A percentile compares a stretch with the other conserved stretches of the same genome.
phyloP scores from a whole-genome alignment of 2,113 vertebrate species.

The Ctenodactylus gundi region DNA sequence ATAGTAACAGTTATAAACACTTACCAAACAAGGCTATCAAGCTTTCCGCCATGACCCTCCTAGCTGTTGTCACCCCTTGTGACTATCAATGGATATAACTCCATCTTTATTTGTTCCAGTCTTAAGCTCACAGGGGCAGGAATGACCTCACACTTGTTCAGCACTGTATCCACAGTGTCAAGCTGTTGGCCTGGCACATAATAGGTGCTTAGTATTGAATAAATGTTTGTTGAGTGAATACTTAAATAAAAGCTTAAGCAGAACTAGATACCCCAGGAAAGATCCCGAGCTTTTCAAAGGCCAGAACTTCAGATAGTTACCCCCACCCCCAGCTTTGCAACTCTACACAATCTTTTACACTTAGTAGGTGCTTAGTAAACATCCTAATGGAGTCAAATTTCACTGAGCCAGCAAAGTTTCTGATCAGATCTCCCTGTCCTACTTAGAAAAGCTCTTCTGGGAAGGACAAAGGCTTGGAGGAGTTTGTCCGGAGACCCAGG shows the following conservation, averaged over 20 bases:
- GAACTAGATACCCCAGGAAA: neutral
- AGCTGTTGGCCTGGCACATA: neutral
- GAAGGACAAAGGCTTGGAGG: conserved; percentile 58
- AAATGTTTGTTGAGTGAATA: neutral
- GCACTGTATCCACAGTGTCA: fast-evolving
- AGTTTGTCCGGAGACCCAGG: conserved; percentile 56
- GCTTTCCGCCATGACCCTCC: neutral
- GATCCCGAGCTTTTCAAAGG: neutral
- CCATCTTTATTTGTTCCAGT: too few species aligned
- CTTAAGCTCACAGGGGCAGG: neutral
- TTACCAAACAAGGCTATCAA: neutral
- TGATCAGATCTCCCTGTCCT: conserved; percentile 50
- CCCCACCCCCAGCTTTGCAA: too few species aligned
- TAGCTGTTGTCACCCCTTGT: too few species aligned
- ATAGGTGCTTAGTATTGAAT: neutral
- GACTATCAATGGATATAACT: too few species aligned
- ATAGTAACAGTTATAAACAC: neutral
- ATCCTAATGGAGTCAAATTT: conserved; percentile 23
- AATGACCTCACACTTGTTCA: fast-evolving
- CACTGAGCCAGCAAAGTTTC: conserved; percentile 1
- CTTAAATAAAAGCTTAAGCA: neutral
- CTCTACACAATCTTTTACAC: neutral
- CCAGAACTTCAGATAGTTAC: too few species aligned
- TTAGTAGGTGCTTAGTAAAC: conserved; percentile 46
- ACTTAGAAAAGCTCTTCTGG: conserved; percentile 70